These are phyloP conservation scores for Pogonus chalceus DNA, from an alignment of 1,140 invertebrate species.

Conservation along the genomic window DNA sequence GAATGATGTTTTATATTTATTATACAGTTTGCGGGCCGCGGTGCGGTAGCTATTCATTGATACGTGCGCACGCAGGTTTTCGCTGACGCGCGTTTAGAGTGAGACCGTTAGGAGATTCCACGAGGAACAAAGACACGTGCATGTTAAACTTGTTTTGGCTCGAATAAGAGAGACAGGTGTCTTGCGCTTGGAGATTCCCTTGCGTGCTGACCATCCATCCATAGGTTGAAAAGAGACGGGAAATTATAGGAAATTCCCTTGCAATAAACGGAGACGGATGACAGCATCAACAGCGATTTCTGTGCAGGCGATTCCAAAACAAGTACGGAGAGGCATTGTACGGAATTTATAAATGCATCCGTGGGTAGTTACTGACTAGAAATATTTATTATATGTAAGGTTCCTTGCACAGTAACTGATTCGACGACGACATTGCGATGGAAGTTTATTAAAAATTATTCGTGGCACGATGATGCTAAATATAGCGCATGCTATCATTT, in stretches of 20 bases:
- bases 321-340: not conserved
- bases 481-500: not conserved
- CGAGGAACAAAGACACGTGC: not conserved
- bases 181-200: not conserved
- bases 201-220: too few relatives aligned
- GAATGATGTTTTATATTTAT: too few relatives aligned
- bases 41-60: slow-evolving; percentile 2
- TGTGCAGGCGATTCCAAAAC: not conserved
- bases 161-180: slow-evolving; percentile 1
- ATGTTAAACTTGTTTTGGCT: not conserved
- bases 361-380: too few relatives aligned
- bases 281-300: not conserved
- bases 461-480: not conserved
- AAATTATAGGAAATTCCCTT: slow-evolving; percentile 6
- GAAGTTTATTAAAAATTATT: not conserved
- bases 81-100: not conserved
- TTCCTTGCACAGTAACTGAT: not conserved
- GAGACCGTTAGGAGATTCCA: not conserved
- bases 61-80: not conserved
- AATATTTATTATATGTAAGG: not conserved
- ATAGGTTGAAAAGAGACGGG: not conserved
- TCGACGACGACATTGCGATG: not conserved
- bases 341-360: not conserved
- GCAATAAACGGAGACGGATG: not conserved
- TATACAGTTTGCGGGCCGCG: too few relatives aligned